Conservation (phyloP, 2,113 vertebrate genomes). For the Cairina moschata region DNA sequence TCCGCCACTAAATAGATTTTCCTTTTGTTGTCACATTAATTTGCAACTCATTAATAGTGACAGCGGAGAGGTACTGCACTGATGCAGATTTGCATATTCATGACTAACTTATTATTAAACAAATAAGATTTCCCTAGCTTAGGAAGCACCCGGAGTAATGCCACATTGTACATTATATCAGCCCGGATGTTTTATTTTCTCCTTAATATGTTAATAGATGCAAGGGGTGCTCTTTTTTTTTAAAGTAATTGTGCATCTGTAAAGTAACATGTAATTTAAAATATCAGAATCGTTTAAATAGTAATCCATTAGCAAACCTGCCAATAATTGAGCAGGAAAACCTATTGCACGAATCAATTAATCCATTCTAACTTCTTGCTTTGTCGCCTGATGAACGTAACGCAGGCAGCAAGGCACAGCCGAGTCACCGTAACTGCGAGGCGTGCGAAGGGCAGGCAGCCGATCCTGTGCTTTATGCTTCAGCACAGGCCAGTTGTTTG, state of each 20-base stretch:
- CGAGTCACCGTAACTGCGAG: fast-evolving
- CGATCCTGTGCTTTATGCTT: background rate
- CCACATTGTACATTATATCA: conserved; percentile 79
- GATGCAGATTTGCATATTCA: conserved; percentile 84
- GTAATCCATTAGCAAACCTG: conserved; percentile 76
- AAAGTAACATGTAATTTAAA: conserved; percentile 74
- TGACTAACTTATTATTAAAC: conserved; percentile 84
- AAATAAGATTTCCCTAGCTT: conserved; percentile 85
- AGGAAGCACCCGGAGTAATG: conserved; percentile 78
- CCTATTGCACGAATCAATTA: conserved; percentile 73
- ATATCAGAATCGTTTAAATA: conserved; percentile 77
- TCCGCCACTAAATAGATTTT: conserved; percentile 83
- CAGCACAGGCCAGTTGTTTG: background rate
- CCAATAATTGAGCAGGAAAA: conserved; percentile 76
- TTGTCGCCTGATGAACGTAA: background rate
- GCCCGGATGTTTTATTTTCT: conserved; percentile 77
- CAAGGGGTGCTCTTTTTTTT: conserved; percentile 67
- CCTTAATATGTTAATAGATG: conserved; percentile 82
- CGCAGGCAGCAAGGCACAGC: background rate
- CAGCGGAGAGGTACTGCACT: conserved; percentile 80
- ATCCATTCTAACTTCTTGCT: conserved; percentile 65
- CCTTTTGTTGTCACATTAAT: conserved; percentile 85
- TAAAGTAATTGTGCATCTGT: conserved; percentile 73
- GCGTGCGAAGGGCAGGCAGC: background rate
- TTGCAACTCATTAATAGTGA: conserved; percentile 86